Evolutionary conservation across 2,888 invertebrate species (phyloP).

Genomic region (Nemapogon koenigi): DNA sequence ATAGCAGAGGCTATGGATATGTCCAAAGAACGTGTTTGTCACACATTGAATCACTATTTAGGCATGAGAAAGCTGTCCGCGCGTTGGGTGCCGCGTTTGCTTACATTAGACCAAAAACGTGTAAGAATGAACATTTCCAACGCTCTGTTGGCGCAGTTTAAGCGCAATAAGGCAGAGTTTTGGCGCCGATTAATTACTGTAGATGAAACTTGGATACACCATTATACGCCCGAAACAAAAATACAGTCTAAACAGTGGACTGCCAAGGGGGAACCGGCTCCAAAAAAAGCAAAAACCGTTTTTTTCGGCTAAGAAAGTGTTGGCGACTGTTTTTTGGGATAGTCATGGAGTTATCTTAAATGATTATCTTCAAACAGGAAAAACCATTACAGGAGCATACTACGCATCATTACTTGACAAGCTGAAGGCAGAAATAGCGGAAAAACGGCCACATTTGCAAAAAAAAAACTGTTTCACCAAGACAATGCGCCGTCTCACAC

Average conservation of each 20-base stretch:
- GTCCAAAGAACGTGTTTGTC: conserved; percentile 12
- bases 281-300: conserved; percentile 13
- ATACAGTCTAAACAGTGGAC: conserved; percentile 15
- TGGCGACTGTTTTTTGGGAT: conserved; percentile 10
- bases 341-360: not conserved
- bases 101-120: conserved; percentile 5
- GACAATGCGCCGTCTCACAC: conserved; percentile 14
- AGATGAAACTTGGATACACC: conserved; percentile 12
- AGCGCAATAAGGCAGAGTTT: conserved; percentile 10
- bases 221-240: conserved; percentile 13
- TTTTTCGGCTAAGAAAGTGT: conserved; percentile 12
- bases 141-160: conserved; percentile 1
- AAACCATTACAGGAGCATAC: conserved; percentile 6
- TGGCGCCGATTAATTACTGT: conserved; percentile 12
- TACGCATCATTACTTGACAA: not conserved
- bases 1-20: conserved; percentile 13
- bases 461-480: conserved; percentile 13
- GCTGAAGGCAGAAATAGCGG: not conserved
- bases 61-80: conserved; percentile 10
- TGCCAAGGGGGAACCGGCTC: conserved; percentile 12
- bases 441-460: conserved; percentile 6
- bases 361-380: conserved; percentile 9
- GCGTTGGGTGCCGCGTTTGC: conserved; percentile 11
- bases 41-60: conserved; percentile 9
- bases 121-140: not conserved